Conservation (phyloP, 2,113 vertebrate species). For the Galemys pyrenaicus region DNA sequence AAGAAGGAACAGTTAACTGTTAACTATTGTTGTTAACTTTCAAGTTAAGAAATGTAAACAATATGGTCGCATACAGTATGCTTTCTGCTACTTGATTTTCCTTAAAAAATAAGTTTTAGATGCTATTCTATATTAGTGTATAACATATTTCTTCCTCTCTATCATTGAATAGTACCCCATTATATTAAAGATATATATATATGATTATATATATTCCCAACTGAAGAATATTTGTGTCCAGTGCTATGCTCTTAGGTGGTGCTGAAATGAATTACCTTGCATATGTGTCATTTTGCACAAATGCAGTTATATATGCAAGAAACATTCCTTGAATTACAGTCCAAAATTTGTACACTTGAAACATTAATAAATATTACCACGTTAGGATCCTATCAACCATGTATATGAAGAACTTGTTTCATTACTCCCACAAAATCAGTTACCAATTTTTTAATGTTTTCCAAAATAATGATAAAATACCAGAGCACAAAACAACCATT, state of each 20-base stretch:
- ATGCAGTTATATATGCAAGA: background rate
- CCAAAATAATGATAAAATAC: background rate
- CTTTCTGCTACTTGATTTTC: background rate
- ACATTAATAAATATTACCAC: background rate
- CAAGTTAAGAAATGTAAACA: slow-evolving; percentile 7
- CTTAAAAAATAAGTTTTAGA: background rate
- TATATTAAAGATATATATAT: background rate
- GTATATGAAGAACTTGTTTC: background rate
- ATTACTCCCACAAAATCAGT: background rate
- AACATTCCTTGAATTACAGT: background rate
- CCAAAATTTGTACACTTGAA: background rate
- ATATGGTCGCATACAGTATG: background rate
- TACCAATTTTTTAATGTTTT: background rate
- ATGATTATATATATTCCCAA: background rate
- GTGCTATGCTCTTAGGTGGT: background rate
- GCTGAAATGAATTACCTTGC: background rate
- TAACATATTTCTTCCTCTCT: background rate
- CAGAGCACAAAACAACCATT: background rate
- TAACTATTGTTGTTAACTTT: background rate
- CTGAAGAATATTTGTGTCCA: background rate
- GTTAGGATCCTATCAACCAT: background rate
- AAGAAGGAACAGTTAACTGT: no score
- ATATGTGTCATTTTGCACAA: background rate
- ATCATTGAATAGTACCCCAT: background rate
- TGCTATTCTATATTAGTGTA: background rate